Evolutionary conservation across 2,797 vertebrate species (phyloP), one percentile per base, ranked within the genome.

Genomic region (Anabacerthia variegaticeps): DNA sequence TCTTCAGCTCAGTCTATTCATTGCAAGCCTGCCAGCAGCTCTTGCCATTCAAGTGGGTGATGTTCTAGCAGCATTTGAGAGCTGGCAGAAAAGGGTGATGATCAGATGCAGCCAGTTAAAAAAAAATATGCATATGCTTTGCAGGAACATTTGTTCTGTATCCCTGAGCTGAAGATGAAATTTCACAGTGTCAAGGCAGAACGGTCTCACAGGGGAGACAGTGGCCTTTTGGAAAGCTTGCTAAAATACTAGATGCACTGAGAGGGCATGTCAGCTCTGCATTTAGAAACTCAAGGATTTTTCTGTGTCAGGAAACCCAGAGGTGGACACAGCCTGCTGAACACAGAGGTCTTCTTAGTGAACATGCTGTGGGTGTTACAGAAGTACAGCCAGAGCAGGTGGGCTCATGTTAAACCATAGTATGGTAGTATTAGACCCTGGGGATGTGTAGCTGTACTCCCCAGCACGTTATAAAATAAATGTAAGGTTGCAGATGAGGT

Each of bases 91-190:
- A 84, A 58, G 67, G 37, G 34, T 48, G 49, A 61, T 51, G 56
- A 87, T 91, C 37, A 24, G 80, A 76, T 77, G 81, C 71, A 85
- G 77, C 68, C 74, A 41, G 75, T 95, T 96, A 96, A 94, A 92
- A 85, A 97, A 94, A 71, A 52, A 63, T 24, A 88, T 73, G 59
- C 44, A 54, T 76, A 34, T 14, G 23, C 52, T 89, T 85, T 71
- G 39, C 13, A n/a, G 78, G 86, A 80, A 32, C n/a, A 11, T 55
- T 94, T 89, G 39, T 88, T 92, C 69, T 84, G 16, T 62, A 41
- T 94, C 41, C 23, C 68, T 44, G 77, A 75, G 75, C 41, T 46
- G 52, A 85, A 92, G 73, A 48, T 77, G 52, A 41, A 93, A 67
- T 76, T 73, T 88, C 41, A 44, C n/a, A 75, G 61, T 10, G 1